Base-by-base conservation (phyloP, 2,888 invertebrate species). In the Meiosimyza decipiens region DNA sequence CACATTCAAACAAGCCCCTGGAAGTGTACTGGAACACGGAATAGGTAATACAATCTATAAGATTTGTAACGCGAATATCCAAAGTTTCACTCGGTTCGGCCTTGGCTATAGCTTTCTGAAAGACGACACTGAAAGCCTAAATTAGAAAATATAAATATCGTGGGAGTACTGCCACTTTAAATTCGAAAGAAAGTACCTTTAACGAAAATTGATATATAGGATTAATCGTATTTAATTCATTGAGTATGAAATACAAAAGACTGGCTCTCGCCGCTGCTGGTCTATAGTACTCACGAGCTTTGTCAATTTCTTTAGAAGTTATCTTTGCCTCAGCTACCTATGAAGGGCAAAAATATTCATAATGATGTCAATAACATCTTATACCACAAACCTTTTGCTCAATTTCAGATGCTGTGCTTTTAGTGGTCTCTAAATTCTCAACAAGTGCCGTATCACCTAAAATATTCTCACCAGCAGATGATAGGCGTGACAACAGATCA, bases 181-280 rank as follows among this genome's bases (percentile, higher is more conserved):
- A 40, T 6, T 40, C 9, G 9, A 9, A 40, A 40, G 40, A 1
- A 40, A 40, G 9, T 28, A 86, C 96, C 91, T 98, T 98, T 74
- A 98, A 88, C 15, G 98, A 98, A 88, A 98, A 98, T 86, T 98
- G 97, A 86, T 98, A 98, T 81, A 98, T 97, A 1, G 97, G 97
- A 88, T 98, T 97, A 75, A 98, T 97, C 50, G 96, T 97, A 87
- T 97, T 95, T 73, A 98, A 89, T 79, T 98, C 98, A 83, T 98
- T 98, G 55, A 98, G 88, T 79, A 98, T 97, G 82, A 98, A 98
- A 87, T 98, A 98, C 0, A 98, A 89, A 6, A 98, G 89, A 71
- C 97, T 97, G 0, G 98, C 97, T 82, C 98, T 89, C 0, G 96
- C 95, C 1, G 98, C 96, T 3, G 97, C 98, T 13, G 87, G 86